phyloP scores from a whole-genome alignment of 1,140 invertebrate genomes.

The Oedothorax gibbosus region DNA sequence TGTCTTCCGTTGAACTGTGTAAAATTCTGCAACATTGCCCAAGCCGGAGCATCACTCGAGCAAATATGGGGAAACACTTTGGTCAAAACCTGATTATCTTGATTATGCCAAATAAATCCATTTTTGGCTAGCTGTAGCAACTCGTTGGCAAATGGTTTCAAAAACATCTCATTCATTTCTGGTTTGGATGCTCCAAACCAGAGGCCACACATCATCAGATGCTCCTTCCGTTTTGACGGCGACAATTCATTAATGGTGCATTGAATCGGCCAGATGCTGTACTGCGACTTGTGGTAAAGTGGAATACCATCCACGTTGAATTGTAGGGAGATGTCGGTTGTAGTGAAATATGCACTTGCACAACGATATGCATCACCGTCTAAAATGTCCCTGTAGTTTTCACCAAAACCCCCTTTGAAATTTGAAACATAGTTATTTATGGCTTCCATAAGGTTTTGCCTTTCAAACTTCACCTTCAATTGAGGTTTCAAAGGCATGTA shows the following conservation, averaged over 20 bases:
- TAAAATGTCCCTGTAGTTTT: constrained; percentile 8
- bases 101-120: background rate
- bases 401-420: background rate
- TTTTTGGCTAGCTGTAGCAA: background rate
- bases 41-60: background rate
- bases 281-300: constrained; percentile 10
- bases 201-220: constrained; percentile 26
- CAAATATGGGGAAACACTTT: background rate
- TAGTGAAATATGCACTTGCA: background rate
- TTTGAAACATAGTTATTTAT: constrained; percentile 5
- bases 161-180: background rate
- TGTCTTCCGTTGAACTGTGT: background rate
- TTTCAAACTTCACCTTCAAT: constrained; percentile 7
- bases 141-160: constrained; percentile 8
- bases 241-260: constrained; percentile 16
- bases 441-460: background rate
- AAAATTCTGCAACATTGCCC: constrained; percentile 29
- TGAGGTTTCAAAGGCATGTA: constrained; percentile 18
- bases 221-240: constrained; percentile 3
- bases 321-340: background rate
- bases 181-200: constrained; percentile 19
- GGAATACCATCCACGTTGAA: constrained; percentile 26
- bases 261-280: constrained; percentile 7
- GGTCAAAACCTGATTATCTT: background rate
- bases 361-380: constrained; percentile 7